These are phyloP conservation scores for Athene cunicularia DNA, from an alignment of 2,113 vertebrate genomes.

Conservation along the genomic window DNA sequence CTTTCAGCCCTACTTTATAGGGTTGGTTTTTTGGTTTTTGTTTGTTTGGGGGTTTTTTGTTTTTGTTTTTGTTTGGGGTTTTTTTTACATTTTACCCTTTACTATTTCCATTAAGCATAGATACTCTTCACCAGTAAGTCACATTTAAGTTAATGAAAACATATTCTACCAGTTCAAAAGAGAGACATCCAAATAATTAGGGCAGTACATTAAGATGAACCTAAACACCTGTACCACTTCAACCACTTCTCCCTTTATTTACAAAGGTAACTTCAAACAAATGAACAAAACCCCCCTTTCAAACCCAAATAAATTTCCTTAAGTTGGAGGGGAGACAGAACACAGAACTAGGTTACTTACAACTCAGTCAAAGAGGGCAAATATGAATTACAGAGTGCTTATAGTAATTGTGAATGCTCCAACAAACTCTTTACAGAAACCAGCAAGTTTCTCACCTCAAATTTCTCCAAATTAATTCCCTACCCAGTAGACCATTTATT, in stretches of 20 bases:
- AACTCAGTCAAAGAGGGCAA: slow-evolving; percentile 35
- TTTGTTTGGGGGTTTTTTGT: no score
- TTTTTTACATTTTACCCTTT: neutral
- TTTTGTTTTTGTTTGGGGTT: no score
- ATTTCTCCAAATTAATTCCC: slow-evolving; percentile 28
- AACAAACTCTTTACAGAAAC: neutral
- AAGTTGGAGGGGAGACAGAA: neutral
- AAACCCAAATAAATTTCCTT: neutral
- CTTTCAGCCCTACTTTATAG: neutral
- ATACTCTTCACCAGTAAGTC: neutral
- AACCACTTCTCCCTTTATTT: neutral
- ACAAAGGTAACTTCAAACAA: neutral
- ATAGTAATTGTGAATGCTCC: neutral
- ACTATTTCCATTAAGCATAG: neutral
- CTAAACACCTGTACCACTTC: neutral
- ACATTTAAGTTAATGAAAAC: neutral
- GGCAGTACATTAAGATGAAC: neutral
- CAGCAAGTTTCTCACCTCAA: slow-evolving; percentile 8
- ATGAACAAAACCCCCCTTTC: accelerated
- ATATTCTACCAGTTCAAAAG: neutral
- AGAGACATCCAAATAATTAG: neutral
- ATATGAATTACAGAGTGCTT: neutral
- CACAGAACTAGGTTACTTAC: neutral
- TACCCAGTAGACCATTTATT: neutral
- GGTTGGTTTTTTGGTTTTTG: no score